Percentiles rank a stretch among this genome's conserved stretches.
Conservation (phyloP, 2,888 invertebrate species). For the Caenorhabditis plicata region DNA sequence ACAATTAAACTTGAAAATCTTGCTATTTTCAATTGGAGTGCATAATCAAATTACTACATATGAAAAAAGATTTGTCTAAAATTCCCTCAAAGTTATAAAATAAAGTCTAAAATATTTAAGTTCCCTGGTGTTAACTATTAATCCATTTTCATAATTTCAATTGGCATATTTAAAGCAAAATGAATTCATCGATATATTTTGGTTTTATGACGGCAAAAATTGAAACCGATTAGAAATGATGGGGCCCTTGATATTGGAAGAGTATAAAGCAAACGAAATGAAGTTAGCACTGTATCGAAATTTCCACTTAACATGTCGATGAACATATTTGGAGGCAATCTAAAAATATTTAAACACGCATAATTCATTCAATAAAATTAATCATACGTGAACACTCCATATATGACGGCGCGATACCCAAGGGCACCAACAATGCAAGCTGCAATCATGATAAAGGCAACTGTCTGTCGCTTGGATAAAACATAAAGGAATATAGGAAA, state of each 20-base stretch:
- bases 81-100: too few species aligned
- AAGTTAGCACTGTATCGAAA: constrained; percentile 10
- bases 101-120: not conserved
- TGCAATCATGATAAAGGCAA: constrained; percentile 6
- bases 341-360: not conserved
- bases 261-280: constrained; percentile 30
- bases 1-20: too few species aligned
- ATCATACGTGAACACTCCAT: constrained; percentile 8
- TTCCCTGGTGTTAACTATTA: too few species aligned
- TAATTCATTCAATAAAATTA: not conserved
- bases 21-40: too few species aligned
- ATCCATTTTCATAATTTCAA: too few species aligned
- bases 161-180: too few species aligned
- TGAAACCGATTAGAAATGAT: constrained; percentile 37
- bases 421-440: constrained; percentile 5
- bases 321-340: constrained; percentile 33
- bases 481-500: constrained; percentile 29
- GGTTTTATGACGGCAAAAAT: too few species aligned
- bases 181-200: too few species aligned
- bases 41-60: too few species aligned
- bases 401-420: constrained; percentile 16
- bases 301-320: constrained; percentile 29
- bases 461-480: constrained; percentile 9
- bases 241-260: constrained; percentile 33
- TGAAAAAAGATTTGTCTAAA: too few species aligned